Base-by-base conservation (phyloP, 2,888 invertebrate genomes). In the Pandemis cinnamomeana region DNA sequence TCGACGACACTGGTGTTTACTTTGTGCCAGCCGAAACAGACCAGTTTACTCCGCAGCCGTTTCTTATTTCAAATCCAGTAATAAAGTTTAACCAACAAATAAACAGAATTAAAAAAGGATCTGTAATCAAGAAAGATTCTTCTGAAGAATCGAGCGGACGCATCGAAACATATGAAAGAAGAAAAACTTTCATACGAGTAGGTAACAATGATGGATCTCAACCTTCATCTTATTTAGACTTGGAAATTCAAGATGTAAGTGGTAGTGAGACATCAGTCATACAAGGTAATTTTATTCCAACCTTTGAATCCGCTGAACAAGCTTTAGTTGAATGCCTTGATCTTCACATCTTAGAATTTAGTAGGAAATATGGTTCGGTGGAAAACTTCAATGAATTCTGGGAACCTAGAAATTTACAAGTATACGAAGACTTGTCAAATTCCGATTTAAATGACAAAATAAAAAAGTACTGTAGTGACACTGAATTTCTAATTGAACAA, bases 251-350 rank as follows among this genome's bases (percentile, higher is more conserved):
- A 42, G 66, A 64, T 13, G n/a, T 55, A 27, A 13, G 11, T 1
- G 27, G 11, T 61, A 53, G n/a, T 13, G 67, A 67, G 20, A 67
- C 20, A 67, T n/a, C 67, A 48, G 51, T 55, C 46, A 8, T n/a
- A 42, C 36, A 67, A 20, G 55, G 55, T 20, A 72, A 60, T 60
- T 70, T 76, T 61, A 72, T 78, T 46, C 67, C 74, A 7, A 72
- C 78, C 36, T 68, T 82, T 64, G 75, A 79, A 10, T 60, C 71
- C 27, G 72, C 78, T 51, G 83, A 73, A 46, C 27, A 44, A 46
- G 13, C 36, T 63, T 72, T 84, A 55, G 76, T 78, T 8, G 81
- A 83, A 71, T 86, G 86, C 63, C 78, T 84, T 48, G 79, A 85
- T 69, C 77, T 85, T 15, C 79, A 85, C 68, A 77, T 83, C 55